Base-by-base conservation (phyloP, 2,888 invertebrate genomes). In the Sinhomidia bicolor region DNA sequence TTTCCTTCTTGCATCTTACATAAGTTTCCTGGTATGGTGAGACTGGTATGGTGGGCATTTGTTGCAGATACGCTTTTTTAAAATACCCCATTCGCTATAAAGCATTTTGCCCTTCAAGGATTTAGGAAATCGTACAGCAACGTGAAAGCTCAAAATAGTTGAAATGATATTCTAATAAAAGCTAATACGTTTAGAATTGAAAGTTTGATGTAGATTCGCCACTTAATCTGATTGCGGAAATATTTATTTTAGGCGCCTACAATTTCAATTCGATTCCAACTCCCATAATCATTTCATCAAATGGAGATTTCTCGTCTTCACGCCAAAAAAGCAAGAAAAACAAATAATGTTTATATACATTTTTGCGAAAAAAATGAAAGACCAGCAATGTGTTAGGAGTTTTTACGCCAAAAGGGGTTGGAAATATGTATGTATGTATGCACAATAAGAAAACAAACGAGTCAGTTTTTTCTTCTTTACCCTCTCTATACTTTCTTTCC, bases 381-480 rank as follows among this genome's bases (percentile, higher is more conserved):
- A 32, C 12, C 12, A n/a, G n/a, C 32, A 32, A 32, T 65, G 29
- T 32, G 20, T 3, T 20, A 10, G 20, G 54, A 60, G 60, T 12
- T 65, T 20, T 32, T n/a, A 32, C 9, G 32, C 65, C 32, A 65
- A n/a, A 65, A 65, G 32, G 32, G 29, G n/a, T n/a, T 17, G n/a
- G 6, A 12, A 32, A 14, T 29, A 26, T 54, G 14, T 57, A 65
- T 65, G 14, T 65, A 32, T 29, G 65, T 65, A n/a, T 26, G n/a
- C 65, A 65, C 29, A 65, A 65, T 1, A 47, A 7, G 51, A 65
- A 65, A 79, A 20, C 14, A 10, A 60, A 14, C 23, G 26, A 81
- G 65, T 68, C 17, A 74, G 51, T 74, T 71, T n/a, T n/a, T n/a
- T 83, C 83, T 23, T 36, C 36, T 36, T 36, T 36, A 3, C 36